Conservation (phyloP, 2,797 vertebrate genomes). For the Yasuhikotakia modesta region DNA sequence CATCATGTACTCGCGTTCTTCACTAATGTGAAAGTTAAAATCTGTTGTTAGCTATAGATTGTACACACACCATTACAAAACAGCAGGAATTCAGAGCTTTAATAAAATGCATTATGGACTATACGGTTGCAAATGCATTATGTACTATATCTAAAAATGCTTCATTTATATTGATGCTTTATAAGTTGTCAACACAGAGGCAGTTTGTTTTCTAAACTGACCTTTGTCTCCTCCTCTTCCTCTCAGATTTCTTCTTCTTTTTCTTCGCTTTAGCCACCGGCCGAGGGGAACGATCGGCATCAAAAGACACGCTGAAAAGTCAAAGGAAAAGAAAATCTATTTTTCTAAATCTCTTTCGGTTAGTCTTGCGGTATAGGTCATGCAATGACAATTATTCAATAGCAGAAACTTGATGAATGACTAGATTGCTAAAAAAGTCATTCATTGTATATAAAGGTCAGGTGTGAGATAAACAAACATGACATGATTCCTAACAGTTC, state of each 20-base stretch:
- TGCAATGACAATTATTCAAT: slow-evolving; percentile 11
- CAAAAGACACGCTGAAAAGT: slow-evolving; percentile 73
- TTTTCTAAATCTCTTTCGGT: slow-evolving; percentile 8
- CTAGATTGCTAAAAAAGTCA: not conserved
- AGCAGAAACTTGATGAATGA: not conserved
- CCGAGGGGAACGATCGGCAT: slow-evolving; percentile 70
- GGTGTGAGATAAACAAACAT: not conserved
- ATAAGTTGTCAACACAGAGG: not conserved
- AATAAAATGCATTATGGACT: not conserved
- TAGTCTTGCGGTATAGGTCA: slow-evolving; percentile 12
- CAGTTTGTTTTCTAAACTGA: slow-evolving; percentile 61
- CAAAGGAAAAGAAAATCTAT: slow-evolving; percentile 5
- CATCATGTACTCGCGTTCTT: slow-evolving; percentile 7
- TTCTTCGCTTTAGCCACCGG: slow-evolving; percentile 82
- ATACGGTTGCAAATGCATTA: not conserved
- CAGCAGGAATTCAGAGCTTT: not conserved
- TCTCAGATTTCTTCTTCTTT: slow-evolving; percentile 91
- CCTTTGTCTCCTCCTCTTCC: slow-evolving; percentile 91
- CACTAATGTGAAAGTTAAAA: slow-evolving; percentile 24
- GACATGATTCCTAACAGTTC: not conserved
- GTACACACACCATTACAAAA: not conserved
- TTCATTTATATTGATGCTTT: too few species aligned
- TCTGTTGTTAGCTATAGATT: slow-evolving; percentile 4
- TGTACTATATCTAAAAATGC: too few species aligned
- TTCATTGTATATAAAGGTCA: slow-evolving; percentile 3